Base-by-base conservation (phyloP, 2,797 vertebrate genomes). In the Thalassophryne amazonica region DNA sequence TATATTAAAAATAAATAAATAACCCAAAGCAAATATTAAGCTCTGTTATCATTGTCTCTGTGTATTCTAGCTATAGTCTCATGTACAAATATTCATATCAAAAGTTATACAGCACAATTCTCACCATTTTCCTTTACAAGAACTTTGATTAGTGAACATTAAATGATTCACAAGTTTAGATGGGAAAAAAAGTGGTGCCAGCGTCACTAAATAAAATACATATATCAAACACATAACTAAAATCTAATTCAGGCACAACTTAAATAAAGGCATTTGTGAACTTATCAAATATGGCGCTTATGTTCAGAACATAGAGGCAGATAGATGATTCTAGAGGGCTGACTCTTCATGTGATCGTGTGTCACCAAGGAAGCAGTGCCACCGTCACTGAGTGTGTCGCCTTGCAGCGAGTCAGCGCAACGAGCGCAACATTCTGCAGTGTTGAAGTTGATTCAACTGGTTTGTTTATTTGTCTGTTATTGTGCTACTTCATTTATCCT, bases 51-150 rank as follows among this genome's bases (percentile, higher is more conserved):
- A 78, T 67, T 74, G 84, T 83, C 79, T 85, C 72, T 90, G 88
- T 85, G 86, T 85, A 78, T 82, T 80, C 85, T 87, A 86, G 74
- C 77, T 87, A 87, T 89, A 80, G 82, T 86, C 83, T 89, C 83
- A 90, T 89, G 87, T 91, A 91, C 89, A 91, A 91, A 91, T 91
- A 90, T 89, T 90, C 81, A 91, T 91, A 91, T 89, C 76, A 91
- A 91, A 91, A 89, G 81, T 86, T 89, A 86, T 89, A 91, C 90
- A 91, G 84, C 89, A 91, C 89, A 85, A 91, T 88, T 90, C 86
- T 89, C 88, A 90, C 88, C 86, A 90, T 87, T 88, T 86, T 89
- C 84, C 84, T 87, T 91, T 88, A 91, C 88, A 90, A 89, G 86
- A 89, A 82, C 81, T 85, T 71, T 85, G 85, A 89, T 83, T 84